Percentiles rank a stretch among this genome's conserved stretches.
phyloP scores from a whole-genome alignment of 2,113 vertebrate species.

The Thalassarche chlororhynchos region DNA sequence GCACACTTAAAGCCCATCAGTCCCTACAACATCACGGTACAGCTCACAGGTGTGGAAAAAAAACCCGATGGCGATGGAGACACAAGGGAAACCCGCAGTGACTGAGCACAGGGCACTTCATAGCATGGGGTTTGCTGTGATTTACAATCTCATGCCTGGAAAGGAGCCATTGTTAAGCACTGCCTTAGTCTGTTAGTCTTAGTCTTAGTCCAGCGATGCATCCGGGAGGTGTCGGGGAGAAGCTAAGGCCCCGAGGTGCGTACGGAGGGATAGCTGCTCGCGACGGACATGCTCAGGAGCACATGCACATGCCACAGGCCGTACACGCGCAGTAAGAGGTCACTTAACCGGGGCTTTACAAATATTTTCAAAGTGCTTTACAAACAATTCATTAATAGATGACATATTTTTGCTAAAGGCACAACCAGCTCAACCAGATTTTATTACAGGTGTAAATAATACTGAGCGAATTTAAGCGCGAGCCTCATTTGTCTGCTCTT shows the following conservation, averaged over 20 bases:
- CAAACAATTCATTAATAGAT: conserved; percentile 58
- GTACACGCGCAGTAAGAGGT: neutral
- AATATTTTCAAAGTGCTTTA: conserved; percentile 30
- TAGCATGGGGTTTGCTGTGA: neutral
- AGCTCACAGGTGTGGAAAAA: neutral
- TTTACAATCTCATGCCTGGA: neutral
- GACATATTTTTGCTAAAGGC: conserved; percentile 55
- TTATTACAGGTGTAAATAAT: conserved; percentile 53
- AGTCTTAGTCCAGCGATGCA: neutral
- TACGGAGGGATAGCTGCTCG: accelerated
- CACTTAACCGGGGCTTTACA: neutral
- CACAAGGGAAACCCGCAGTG: neutral
- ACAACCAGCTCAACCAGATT: conserved; percentile 48
- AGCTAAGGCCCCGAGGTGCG: accelerated
- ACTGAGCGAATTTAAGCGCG: neutral
- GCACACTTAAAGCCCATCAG: neutral
- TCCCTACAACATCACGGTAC: neutral
- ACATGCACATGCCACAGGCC: neutral
- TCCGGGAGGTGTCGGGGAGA: neutral
- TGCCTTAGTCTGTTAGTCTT: neutral
- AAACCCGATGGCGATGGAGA: accelerated
- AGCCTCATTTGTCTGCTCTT: neutral
- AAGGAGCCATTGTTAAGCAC: neutral
- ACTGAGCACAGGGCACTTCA: neutral
- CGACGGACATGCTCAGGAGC: neutral